Base-by-base conservation (phyloP, 2,113 vertebrate genomes). In the Vicugna pacos region DNA sequence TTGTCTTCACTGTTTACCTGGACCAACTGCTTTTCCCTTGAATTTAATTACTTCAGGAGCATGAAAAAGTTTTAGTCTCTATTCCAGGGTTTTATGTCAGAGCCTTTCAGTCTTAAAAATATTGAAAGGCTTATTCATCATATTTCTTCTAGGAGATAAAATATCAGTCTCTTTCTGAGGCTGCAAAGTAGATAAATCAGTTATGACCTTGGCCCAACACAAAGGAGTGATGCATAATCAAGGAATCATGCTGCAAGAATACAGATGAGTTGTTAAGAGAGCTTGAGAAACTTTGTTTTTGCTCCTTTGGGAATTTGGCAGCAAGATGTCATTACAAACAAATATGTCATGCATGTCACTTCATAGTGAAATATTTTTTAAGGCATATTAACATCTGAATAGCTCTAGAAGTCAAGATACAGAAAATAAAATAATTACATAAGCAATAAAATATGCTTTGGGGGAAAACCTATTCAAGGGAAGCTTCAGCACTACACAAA, bases 321-420 rank as follows among this genome's bases (percentile, higher is more conserved):
- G 9, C 28, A 67, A 70, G 19, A 48, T 81, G 60, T 82, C 60
- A 91, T 91, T 92, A 72, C 65, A 77, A 93, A 65, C 56, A 95
- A 30, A 26, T n/a, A 76, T 24, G 20, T 56, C 28, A 17, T 24
- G 2, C 15, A 0, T 48, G 32, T 75, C 38, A 64, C 89, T 97
- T 69, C 67, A 84, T 52, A 92, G 93, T n/a, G 56, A 93, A 98
- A 95, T 64, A 76, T 75, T 79, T 84, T 86, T 81, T 54, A 94
- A 94, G 52, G 20, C 22, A 79, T 16, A 5, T 52, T 95, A 46
- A 76, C 28, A 92, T 79, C n/a, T 89, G 86, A 56, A 91, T 60
- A 95, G 52, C 24, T 67, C 60, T n/a, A 60, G 26, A 87, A 70
- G 15, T 88, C 48, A 60, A 62, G 67, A 32, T 75, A 90, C 30